Evolutionary conservation across 92 coral and sea anemone species (phyloP), one percentile per base, ranked within the genome.

Genomic region (Hydrozoanthus gracilis): DNA sequence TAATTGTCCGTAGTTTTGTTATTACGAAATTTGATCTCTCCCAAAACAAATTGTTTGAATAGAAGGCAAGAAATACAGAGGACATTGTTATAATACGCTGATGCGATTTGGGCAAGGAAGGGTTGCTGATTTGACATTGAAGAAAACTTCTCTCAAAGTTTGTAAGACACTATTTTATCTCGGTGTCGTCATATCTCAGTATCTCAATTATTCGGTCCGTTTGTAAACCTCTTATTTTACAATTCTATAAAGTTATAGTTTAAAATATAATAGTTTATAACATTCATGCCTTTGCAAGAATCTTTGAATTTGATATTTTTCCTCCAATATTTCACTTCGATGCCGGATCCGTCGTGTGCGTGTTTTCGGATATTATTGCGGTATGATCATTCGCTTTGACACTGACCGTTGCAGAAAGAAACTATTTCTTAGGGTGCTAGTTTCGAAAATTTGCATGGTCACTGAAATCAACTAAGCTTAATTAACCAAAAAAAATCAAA

Each of bases 41-140:
- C 73, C 45, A 80, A 17, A 80, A 80, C 85, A 80, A 65, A 77
- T 16, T 77, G 82, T 77, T 62, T 65, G 9, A 51, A 74, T n/a
- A 12, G 56, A 47, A 51, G 78, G 18, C 17, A 3, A 74, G 51
- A 74, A 47, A 50, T 50, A 7, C 51, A n/a, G 10, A 56, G 55
- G 16, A 44, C 39, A 45, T 17, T 50, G 44, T 4, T 20, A 75
- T n/a, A 9, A 9, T 49, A 15, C 18, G 18, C 12, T 27, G 13
- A 11, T 68, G 73, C 39, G 3, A 20, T 68, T 20, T 9, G 15
- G 20, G 12, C 44, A 8, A 11, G 5, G 4, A 17, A 68, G 4
- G 1, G 0, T 3, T 68, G 44, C 27, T 12, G 44, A 4, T 20
- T 20, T 47, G 11, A 68, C 39, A 7, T 1, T 7, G 73, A 68